Evolutionary conservation across 2,113 vertebrate genomes (phyloP).

Genomic region (Bagarius yarrelli): DNA sequence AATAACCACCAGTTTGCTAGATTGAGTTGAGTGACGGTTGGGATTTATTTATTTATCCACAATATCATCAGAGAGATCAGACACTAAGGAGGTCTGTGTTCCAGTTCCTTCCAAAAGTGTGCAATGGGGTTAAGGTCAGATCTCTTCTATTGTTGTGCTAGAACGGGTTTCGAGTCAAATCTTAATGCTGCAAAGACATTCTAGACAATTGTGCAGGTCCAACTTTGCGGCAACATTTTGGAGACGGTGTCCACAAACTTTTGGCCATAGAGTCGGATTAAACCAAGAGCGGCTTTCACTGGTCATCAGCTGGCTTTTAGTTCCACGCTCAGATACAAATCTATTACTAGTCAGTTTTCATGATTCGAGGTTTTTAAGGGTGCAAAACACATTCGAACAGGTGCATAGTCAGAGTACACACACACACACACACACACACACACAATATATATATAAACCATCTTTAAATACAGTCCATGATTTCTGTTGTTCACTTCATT

Average conservation of each 20-base stretch:
- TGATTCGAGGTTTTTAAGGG: conserved; percentile 4
- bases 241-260: not conserved
- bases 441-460: conserved; percentile 9
- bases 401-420: conserved; percentile 33
- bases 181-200: too few relatives aligned
- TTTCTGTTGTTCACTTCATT: conserved; percentile 13
- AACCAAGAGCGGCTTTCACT: conserved; percentile 10
- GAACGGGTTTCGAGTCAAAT: too few relatives aligned
- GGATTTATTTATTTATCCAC: too few relatives aligned
- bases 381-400: conserved; percentile 31
- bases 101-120: too few relatives aligned
- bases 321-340: not conserved
- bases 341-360: not conserved
- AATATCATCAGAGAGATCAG: too few relatives aligned
- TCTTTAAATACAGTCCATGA: conserved; percentile 17
- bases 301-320: not conserved
- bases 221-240: too few relatives aligned
- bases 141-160: too few relatives aligned
- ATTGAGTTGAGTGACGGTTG: too few relatives aligned
- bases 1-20: too few relatives aligned
- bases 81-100: too few relatives aligned
- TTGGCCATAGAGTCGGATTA: not conserved
- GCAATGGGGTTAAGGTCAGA: too few relatives aligned
- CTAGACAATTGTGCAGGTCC: too few relatives aligned
- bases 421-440: conserved; percentile 29